Base-by-base conservation (phyloP, 2,888 invertebrate species). In the Pasiphila rectangulata region DNA sequence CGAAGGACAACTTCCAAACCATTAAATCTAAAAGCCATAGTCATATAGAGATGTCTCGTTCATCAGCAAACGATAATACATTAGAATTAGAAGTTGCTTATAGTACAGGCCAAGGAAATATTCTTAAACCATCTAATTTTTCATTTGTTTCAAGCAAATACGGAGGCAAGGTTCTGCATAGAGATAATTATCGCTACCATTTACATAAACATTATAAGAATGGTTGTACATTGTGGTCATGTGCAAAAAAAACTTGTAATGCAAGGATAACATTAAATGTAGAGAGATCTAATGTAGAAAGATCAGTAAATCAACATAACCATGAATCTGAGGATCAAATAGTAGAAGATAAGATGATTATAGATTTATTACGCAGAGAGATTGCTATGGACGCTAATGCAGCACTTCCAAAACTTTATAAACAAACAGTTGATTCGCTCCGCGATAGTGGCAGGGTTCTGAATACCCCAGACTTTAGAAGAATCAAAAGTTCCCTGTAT, bases 201-300 rank as follows among this genome's bases (percentile, higher is more conserved):
- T 15, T 13, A 2, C 13, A 20, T 15, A 13, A 12, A 20, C 15
- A 0, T 2, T 4, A 20, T 15, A 27, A 25, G 13, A 32, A 9
- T 15, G 20, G 35, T 27, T 13, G 12, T 5, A 4, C 25, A 2
- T 6, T 15, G 3, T 43, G 42, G 35, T 4, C 3, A 4, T 43
- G 42, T 25, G n/a, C 27, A 21, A 35, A 2, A 15, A 35, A 35
- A 35, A 10, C 9, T 35, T 43, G 42, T 27, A 27, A 5, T 25
- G 12, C 27, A 20, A 19, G 27, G 12, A 9, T 42, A 6, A 20
- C 19, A 2, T 15, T 19, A 9, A 32, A 43, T 27, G 27, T 13
- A 10, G 21, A 5, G 9, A 27, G 15, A 13, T 35, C 42, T 35
- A 21, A 20, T 10, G 21, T 43, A 20, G 13, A 35, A 43, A 13